These are phyloP conservation scores for Agonum fuliginosum DNA, from an alignment of 2,888 invertebrate genomes.

Conservation along the genomic window DNA sequence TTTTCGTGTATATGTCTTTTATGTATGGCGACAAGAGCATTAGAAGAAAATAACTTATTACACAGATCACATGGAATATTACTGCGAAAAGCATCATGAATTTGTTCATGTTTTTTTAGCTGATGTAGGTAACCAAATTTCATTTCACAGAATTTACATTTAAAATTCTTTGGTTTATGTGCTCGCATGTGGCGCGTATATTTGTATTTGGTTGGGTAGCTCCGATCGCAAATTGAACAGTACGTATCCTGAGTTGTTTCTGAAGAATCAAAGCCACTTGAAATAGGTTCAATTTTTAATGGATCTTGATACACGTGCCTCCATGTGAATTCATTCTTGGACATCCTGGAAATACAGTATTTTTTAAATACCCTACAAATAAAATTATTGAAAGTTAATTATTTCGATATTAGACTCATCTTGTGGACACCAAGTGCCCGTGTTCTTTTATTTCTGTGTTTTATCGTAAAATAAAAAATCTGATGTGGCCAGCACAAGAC, in stretches of 20 bases:
- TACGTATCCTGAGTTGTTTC: constrained; percentile 11
- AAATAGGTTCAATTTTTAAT: constrained; percentile 1
- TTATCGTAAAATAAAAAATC: no score
- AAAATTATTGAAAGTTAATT: no score
- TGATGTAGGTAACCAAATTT: constrained; percentile 28
- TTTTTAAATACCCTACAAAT: no score
- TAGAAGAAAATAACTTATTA: constrained; percentile 73
- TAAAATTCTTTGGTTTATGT: constrained; percentile 2
- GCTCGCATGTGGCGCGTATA: constrained; percentile 26
- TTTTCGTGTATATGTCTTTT: constrained; percentile 1
- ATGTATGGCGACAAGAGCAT: neutral
- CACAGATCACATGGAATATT: constrained; percentile 76
- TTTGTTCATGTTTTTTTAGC: constrained; percentile 14
- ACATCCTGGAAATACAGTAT: constrained; percentile 30
- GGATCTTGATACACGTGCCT: constrained; percentile 30
- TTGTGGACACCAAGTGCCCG: no score
- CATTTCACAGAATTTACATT: constrained; percentile 23
- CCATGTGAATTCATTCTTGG: neutral
- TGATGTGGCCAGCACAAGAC: no score
- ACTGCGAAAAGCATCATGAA: neutral
- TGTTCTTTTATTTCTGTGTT: no score
- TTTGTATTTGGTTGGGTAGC: constrained; percentile 59
- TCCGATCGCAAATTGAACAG: constrained; percentile 61
- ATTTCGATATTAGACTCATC: no score
- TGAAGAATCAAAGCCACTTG: constrained; percentile 62